Conservation (phyloP, 2,888 invertebrate species). For the Hermaeophaga mercurialis region DNA sequence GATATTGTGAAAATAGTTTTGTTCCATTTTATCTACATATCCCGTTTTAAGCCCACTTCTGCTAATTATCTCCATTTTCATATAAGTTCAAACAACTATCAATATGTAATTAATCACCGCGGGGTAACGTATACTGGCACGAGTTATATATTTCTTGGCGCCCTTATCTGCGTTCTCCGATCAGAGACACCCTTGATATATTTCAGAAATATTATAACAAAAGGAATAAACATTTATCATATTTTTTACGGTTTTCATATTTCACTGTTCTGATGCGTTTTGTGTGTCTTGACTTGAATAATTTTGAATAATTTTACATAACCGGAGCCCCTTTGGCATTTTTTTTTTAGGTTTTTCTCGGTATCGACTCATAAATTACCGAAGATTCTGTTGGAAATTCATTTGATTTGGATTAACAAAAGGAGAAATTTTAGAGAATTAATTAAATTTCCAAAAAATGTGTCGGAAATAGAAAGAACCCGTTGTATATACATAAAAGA, state of each 20-base stretch:
- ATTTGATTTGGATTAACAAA: slow-evolving; percentile 2
- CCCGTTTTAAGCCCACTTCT: no score
- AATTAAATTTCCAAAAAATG: background rate
- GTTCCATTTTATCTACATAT: no score
- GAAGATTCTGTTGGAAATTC: background rate
- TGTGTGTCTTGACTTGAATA: slow-evolving; percentile 51
- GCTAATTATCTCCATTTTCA: no score
- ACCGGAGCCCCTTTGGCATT: slow-evolving; percentile 1
- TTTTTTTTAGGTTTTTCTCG: slow-evolving; percentile 2
- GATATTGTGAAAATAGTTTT: no score
- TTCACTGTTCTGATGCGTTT: slow-evolving; percentile 46
- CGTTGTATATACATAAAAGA: no score
- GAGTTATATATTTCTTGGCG: slow-evolving; percentile 34
- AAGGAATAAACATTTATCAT: slow-evolving; percentile 56
- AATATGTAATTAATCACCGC: no score
- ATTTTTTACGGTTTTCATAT: slow-evolving; percentile 58
- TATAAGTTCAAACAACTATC: no score
- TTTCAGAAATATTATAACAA: slow-evolving; percentile 55
- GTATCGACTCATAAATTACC: slow-evolving; percentile 10
- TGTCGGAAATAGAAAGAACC: no score
- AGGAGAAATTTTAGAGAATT: background rate
- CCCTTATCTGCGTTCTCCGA: slow-evolving; percentile 50
- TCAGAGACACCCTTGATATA: slow-evolving; percentile 51
- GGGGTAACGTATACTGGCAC: background rate
- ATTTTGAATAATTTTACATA: slow-evolving; percentile 55